Evolutionary conservation across 35 echinoderm and acorn worm species (phyloP).

Genomic region (Lytechinus pictus): DNA sequence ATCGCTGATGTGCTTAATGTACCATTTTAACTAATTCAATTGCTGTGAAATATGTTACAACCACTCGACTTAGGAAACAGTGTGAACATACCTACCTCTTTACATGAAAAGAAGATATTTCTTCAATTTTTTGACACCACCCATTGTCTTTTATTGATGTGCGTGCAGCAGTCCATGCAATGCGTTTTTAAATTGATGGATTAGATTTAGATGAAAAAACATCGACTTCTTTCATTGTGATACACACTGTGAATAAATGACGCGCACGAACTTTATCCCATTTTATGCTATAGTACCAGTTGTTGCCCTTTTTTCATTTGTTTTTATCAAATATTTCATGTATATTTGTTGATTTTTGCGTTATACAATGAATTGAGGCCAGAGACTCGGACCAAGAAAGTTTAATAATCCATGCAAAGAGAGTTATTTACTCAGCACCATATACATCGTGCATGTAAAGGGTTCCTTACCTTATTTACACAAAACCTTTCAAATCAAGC

Average conservation of each 20-base stretch:
- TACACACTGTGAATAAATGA: neutral
- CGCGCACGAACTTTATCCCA: neutral
- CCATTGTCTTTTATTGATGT: neutral
- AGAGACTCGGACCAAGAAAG: too few relatives aligned
- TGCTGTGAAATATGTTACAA: neutral
- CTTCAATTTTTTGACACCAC: neutral
- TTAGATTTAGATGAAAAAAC: neutral
- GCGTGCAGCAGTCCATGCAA: neutral
- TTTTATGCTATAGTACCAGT: neutral
- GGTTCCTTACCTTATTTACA: too few relatives aligned
- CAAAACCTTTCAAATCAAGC: too few relatives aligned
- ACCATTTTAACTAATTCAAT: neutral
- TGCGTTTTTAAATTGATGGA: neutral
- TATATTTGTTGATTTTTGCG: neutral
- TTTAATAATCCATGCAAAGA: too few relatives aligned
- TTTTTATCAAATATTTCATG: neutral
- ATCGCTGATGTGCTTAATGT: too few relatives aligned
- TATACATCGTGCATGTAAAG: too few relatives aligned
- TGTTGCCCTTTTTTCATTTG: neutral
- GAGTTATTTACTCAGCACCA: too few relatives aligned
- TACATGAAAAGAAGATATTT: neutral
- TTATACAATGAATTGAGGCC: too few relatives aligned
- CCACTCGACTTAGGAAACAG: neutral
- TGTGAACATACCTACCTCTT: neutral
- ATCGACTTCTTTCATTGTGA: neutral